Base-by-base conservation (phyloP, 2,797 vertebrate species). In the Argya squamiceps region DNA sequence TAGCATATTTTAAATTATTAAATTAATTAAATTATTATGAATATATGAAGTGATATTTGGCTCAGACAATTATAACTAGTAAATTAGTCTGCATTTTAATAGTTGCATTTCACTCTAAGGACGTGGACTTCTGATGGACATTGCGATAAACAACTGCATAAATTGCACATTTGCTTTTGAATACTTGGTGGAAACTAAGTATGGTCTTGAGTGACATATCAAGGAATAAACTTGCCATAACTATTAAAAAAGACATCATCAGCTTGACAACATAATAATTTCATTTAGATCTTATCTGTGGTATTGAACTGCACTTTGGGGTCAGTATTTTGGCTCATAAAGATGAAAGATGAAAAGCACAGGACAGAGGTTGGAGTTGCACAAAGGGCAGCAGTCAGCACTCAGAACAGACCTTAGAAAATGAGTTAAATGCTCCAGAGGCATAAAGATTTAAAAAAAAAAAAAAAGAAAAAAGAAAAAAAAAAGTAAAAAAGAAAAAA, bases 321-420 rank as follows among this genome's bases (percentile, higher is more conserved):
- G 87, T 84, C 75, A 71, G 10, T 80, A 62, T 93, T 94, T 92
- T 78, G 76, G 73, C 62, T 91, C 8, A 59, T 64, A 85, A 65
- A 37, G 58, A 91, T 46, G 59, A 82, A 82, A 32, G 67, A 74
- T 59, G 67, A 91, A 58, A 77, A 92, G 79, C 27, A 88, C 36
- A 55, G 63, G 52, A 84, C 23, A 93, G 71, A 93, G 78, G 50
- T 68, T 82, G 83, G 76, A 90, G 59, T 75, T 87, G 83, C 67
- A 92, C 74, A 92, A 91, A 92, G 85, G 87, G 76, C 75, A 91
- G 88, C 84, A 83, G 41, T 75, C 89, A 92, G 86, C 77, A 82
- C 88, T 94, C 65, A 84, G 56, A 88, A 89, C 15, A 77, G 18
- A 94, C 85, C 94, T 94, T 89, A 85, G 78, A 92, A 84, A 59